These are phyloP conservation scores for Thamnophis elegans DNA, from an alignment of 2,797 vertebrate genomes.

Conservation along the genomic window DNA sequence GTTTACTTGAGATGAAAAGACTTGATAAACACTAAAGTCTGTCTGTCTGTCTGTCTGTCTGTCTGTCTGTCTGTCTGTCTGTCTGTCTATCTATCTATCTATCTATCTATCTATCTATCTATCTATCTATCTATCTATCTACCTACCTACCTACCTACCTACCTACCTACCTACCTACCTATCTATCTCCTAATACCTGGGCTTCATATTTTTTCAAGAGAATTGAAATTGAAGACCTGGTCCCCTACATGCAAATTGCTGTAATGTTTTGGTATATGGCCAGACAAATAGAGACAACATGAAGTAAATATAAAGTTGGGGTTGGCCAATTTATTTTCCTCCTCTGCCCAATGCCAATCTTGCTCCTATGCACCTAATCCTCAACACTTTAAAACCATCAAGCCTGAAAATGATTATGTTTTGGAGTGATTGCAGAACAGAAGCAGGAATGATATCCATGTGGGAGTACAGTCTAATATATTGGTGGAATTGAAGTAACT, in stretches of 20 bases:
- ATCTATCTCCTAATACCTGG: no score
- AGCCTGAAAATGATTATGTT: not conserved
- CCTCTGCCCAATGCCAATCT: not conserved
- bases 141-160: no score
- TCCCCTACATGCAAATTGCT: not conserved
- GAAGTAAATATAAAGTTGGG: not conserved
- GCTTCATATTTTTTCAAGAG: no score
- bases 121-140: no score
- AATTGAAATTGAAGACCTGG: not conserved
- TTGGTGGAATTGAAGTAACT: not conserved
- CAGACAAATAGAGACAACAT: not conserved
- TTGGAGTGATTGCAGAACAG: not conserved
- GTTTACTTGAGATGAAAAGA: not conserved
- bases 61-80: no score
- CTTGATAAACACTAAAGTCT: not conserved
- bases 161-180: no score
- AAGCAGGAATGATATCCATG: not conserved
- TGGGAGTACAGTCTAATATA: not conserved
- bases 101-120: no score
- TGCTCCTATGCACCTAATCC: not conserved
- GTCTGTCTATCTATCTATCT: no score
- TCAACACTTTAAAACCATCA: not conserved
- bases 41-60: no score
- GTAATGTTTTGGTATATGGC: not conserved
- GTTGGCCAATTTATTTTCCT: not conserved